Percentiles rank a stretch among this genome's conserved stretches.
These are phyloP conservation scores for Piprites chloris DNA, from an alignment of 2,113 vertebrate genomes.

Conservation along the genomic window DNA sequence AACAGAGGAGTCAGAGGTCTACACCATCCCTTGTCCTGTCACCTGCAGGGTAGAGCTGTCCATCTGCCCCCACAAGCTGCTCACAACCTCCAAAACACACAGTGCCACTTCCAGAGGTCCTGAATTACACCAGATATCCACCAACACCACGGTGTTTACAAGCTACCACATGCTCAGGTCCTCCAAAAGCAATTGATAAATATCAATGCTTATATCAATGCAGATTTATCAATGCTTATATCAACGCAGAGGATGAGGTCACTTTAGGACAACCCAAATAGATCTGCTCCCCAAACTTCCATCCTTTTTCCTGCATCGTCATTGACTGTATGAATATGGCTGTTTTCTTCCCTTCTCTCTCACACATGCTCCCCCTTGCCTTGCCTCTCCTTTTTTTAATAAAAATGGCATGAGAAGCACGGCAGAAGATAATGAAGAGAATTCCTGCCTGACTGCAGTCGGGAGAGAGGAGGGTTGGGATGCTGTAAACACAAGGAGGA, in stretches of 20 bases:
- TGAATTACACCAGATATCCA: neutral
- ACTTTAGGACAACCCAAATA: neutral
- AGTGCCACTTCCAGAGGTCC: neutral
- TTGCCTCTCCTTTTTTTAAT: slow-evolving; percentile 40
- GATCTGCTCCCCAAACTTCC: neutral
- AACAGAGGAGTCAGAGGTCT: neutral
- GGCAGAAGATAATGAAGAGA: slow-evolving; percentile 63
- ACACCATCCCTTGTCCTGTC: neutral
- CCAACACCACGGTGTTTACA: neutral
- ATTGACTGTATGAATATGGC: neutral
- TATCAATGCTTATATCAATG: too few species aligned
- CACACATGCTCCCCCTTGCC: neutral
- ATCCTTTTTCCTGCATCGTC: neutral
- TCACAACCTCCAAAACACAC: neutral
- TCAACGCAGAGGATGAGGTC: neutral
- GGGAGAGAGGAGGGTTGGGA: neutral
- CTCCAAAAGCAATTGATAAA: neutral
- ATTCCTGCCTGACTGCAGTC: slow-evolving; percentile 49
- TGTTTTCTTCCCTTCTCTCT: neutral
- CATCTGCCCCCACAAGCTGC: neutral
- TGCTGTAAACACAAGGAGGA: slow-evolving; percentile 61
- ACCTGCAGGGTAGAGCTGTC: neutral
- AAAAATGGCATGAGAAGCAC: slow-evolving; percentile 49
- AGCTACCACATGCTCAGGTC: neutral
- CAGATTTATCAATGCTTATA: too few species aligned